Percentiles rank a stretch among this genome's conserved stretches.
These are phyloP conservation scores for Sander lucioperca DNA, from an alignment of 2,113 vertebrate genomes.

Conservation along the genomic window DNA sequence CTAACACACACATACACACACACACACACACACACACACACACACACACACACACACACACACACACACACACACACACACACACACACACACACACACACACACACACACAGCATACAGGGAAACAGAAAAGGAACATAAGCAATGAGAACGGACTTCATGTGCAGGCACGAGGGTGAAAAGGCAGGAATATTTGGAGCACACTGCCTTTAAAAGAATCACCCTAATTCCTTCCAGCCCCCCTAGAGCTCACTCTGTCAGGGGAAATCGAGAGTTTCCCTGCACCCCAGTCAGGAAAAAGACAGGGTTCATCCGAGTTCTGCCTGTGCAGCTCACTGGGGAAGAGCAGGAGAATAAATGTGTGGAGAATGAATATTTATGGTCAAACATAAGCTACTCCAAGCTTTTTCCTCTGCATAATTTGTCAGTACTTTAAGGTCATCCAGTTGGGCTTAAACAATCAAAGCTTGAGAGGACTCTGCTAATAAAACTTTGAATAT, in stretches of 20 bases:
- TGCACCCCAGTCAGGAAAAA: slow-evolving; percentile 37
- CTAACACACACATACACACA: slow-evolving; percentile 74
- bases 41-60: slow-evolving; percentile 18
- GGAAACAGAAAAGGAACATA: neutral
- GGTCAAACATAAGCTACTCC: slow-evolving; percentile 51
- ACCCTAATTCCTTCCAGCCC: slow-evolving; percentile 47
- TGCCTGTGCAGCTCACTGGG: slow-evolving; percentile 31
- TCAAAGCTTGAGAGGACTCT: slow-evolving; percentile 41
- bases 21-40: slow-evolving; percentile 8
- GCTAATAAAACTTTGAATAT: slow-evolving; percentile 40
- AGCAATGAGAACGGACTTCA: neutral
- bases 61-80: slow-evolving; percentile 45
- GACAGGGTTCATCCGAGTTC: slow-evolving; percentile 39
- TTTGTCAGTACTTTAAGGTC: slow-evolving; percentile 62
- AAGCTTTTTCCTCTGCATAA: slow-evolving; percentile 60
- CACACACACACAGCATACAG: slow-evolving; percentile 6
- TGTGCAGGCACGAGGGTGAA: slow-evolving; percentile 2
- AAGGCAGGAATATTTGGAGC: slow-evolving; percentile 45
- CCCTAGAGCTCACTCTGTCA: slow-evolving; percentile 50
- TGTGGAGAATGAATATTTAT: slow-evolving; percentile 69
- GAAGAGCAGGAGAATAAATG: slow-evolving; percentile 23
- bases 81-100: slow-evolving; percentile 12
- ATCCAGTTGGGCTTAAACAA: slow-evolving; percentile 42
- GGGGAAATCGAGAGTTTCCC: slow-evolving; percentile 53
- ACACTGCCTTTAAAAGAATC: slow-evolving; percentile 62